Percentiles rank a stretch among this genome's conserved stretches.
These are phyloP conservation scores for Cheilosia scutellata DNA, from an alignment of 2,888 invertebrate genomes.

Conservation along the genomic window DNA sequence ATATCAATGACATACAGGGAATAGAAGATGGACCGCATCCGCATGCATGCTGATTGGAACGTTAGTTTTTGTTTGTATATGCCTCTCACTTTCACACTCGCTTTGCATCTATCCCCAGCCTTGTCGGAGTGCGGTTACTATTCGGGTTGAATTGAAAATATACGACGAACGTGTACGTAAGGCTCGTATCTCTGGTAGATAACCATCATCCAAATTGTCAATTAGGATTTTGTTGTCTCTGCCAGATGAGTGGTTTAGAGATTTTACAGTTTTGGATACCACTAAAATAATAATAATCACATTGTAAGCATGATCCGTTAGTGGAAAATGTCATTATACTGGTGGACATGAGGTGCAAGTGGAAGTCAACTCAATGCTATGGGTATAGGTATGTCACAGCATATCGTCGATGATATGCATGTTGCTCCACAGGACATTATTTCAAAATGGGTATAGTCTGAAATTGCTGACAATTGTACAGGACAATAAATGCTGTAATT, in stretches of 20 bases:
- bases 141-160: slow-evolving; percentile 47
- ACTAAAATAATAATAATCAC: slow-evolving; percentile 72
- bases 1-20: slow-evolving; percentile 66
- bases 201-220: slow-evolving; percentile 66
- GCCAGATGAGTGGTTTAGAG: slow-evolving; percentile 57
- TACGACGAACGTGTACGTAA: neutral
- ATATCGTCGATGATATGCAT: neutral
- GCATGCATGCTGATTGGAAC: slow-evolving; percentile 65
- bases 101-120: neutral
- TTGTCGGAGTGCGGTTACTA: neutral
- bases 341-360: neutral
- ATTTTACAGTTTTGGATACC: slow-evolving; percentile 61
- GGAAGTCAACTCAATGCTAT: neutral
- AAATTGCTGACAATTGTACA: slow-evolving; percentile 17
- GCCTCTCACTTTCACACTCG: neutral
- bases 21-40: slow-evolving; percentile 54
- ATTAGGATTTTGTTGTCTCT: slow-evolving; percentile 64
- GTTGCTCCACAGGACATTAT: neutral
- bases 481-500: slow-evolving; percentile 65
- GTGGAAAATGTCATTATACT: neutral
- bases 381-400: too few relatives aligned
- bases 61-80: slow-evolving; percentile 37
- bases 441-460: slow-evolving; percentile 13
- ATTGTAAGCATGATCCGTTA: slow-evolving; percentile 50
- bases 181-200: slow-evolving; percentile 28